Percentiles rank a stretch among this genome's conserved stretches.
These are phyloP conservation scores for Thalpophila matura DNA, from an alignment of 2,888 invertebrate species.

Conservation along the genomic window DNA sequence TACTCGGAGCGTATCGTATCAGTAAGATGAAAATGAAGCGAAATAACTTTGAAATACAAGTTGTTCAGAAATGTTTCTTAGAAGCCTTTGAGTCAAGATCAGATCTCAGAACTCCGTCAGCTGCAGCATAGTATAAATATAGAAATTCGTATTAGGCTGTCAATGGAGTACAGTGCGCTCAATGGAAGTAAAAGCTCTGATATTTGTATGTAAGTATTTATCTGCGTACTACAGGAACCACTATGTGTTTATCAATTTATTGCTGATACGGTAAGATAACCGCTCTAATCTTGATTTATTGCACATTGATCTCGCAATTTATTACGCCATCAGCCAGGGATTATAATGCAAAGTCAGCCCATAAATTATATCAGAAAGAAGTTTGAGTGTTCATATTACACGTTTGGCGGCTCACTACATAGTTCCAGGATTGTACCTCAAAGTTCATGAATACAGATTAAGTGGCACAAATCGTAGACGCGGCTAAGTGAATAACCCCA, in stretches of 20 bases:
- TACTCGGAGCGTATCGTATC: constrained; percentile 5
- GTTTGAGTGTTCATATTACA: constrained; percentile 30
- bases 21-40: constrained; percentile 37
- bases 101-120: constrained; percentile 16
- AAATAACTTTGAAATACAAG: constrained; percentile 42
- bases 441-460: constrained; percentile 65
- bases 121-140: constrained; percentile 21
- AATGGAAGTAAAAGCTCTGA: constrained; percentile 35
- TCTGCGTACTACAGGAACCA: constrained; percentile 29
- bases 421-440: constrained; percentile 33
- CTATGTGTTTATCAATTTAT: constrained; percentile 70
- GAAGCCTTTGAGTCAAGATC: constrained; percentile 35
- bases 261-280: constrained; percentile 66
- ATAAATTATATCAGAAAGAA: constrained; percentile 62
- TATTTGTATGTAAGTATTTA: constrained; percentile 21
- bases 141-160: constrained; percentile 19
- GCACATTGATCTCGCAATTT: constrained; percentile 70
- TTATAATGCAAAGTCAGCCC: constrained; percentile 64
- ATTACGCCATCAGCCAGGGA: constrained; percentile 64
- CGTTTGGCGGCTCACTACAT: constrained; percentile 39
- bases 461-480: constrained; percentile 55
- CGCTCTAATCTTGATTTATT: constrained; percentile 75
- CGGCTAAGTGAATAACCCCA: constrained; percentile 62
- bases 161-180: constrained; percentile 1
- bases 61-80: constrained; percentile 20